Conservation (phyloP, 2,888 invertebrate species). For the Cerceris rybyensis region DNA sequence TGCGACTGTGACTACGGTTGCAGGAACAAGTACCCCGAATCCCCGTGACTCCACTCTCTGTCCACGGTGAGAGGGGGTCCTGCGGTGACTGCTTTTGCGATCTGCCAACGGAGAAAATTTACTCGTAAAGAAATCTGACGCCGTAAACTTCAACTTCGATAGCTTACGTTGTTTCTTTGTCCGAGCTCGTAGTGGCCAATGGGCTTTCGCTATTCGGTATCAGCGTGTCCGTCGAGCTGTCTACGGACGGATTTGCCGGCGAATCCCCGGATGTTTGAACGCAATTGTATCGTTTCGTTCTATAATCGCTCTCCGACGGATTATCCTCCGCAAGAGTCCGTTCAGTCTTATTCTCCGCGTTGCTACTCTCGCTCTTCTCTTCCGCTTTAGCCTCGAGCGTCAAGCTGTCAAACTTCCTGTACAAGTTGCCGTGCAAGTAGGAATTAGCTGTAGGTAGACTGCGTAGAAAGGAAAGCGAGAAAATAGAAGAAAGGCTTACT, state of each 20-base stretch:
- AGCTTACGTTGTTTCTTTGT: constrained; percentile 74
- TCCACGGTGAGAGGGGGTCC: constrained; percentile 68
- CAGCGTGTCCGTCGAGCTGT: constrained; percentile 84
- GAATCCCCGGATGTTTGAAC: constrained; percentile 73
- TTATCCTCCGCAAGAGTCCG: constrained; percentile 42
- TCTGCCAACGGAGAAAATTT: constrained; percentile 49
- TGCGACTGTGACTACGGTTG: constrained; percentile 67
- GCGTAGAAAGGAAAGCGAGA: not conserved
- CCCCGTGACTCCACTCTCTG: constrained; percentile 58
- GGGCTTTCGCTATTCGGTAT: constrained; percentile 79
- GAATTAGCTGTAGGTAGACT: not conserved
- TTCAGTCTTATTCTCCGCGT: constrained; percentile 63
- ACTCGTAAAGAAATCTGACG: too few species aligned
- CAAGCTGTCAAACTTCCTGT: constrained; percentile 79
- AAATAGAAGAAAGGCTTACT: constrained; percentile 82
- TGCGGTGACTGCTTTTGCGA: constrained; percentile 62
- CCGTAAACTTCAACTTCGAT: not conserved
- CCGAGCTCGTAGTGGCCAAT: constrained; percentile 58
- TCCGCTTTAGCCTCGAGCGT: constrained; percentile 76
- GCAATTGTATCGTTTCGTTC: constrained; percentile 67
- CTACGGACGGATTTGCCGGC: constrained; percentile 80
- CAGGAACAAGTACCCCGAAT: constrained; percentile 68
- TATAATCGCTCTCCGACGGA: constrained; percentile 62
- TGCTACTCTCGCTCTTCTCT: constrained; percentile 45
- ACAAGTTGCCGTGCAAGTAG: not conserved